Conservation (phyloP, 2,888 invertebrate genomes). For the Ashinkailepas kermadecensis region DNA sequence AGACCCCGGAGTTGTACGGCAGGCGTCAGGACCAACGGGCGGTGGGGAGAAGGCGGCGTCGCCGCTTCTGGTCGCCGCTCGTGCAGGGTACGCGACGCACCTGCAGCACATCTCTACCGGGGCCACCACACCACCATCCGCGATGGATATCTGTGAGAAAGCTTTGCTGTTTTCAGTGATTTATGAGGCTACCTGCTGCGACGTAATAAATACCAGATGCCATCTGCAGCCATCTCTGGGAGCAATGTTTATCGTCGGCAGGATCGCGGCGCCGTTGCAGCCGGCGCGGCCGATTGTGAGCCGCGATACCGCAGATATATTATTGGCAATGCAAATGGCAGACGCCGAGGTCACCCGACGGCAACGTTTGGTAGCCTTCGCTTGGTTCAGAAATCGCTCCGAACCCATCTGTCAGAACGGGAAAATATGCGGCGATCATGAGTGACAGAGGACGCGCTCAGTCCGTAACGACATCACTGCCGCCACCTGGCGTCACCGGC, state of each 20-base stretch:
- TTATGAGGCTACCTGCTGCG: slow-evolving; percentile 4
- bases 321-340: slow-evolving; percentile 11
- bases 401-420: no score
- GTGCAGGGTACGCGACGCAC: not conserved
- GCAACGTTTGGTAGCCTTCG: no score
- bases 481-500: no score
- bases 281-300: not conserved
- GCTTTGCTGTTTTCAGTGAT: slow-evolving; percentile 7
- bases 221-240: not conserved
- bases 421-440: no score
- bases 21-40: not conserved
- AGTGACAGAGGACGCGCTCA: no score
- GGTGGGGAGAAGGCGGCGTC: not conserved
- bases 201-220: slow-evolving; percentile 10
- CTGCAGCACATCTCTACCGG: not conserved
- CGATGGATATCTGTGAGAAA: slow-evolving; percentile 9
- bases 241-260: not conserved
- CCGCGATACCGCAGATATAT: not conserved
- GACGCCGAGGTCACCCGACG: not conserved
- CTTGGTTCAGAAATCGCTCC: no score
- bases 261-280: not conserved
- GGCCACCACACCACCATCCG: not conserved
- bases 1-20: not conserved
- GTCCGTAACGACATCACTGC: no score
- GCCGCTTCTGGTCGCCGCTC: not conserved